Evolutionary conservation across 2,113 vertebrate species (phyloP).

Genomic region (Chamaetylas fuelleborni): DNA sequence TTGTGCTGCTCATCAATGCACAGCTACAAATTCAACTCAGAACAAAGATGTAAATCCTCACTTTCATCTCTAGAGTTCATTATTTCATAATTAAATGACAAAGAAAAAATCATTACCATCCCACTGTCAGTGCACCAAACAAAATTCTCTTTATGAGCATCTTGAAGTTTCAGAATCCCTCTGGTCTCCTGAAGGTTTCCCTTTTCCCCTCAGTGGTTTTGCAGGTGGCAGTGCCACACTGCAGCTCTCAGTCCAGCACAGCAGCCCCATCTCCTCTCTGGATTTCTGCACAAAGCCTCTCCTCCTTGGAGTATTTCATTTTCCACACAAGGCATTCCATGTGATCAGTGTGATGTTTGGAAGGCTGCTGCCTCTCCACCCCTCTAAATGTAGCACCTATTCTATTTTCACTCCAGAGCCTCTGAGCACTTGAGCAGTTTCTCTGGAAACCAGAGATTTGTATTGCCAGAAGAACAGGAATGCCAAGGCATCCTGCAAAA

Average conservation of each 20-base stretch:
- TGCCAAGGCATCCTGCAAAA: slow-evolving; percentile 11
- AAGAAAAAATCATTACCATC: background rate
- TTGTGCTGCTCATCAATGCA: background rate
- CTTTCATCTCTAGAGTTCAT: background rate
- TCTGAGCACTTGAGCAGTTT: slow-evolving; percentile 20
- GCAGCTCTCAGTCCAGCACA: background rate
- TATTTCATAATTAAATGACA: background rate
- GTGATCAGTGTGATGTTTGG: background rate
- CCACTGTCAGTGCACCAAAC: background rate
- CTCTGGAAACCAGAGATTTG: slow-evolving; percentile 41
- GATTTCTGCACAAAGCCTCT: background rate
- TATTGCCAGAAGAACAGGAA: background rate
- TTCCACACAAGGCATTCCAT: background rate
- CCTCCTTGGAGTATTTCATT: background rate
- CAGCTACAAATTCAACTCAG: background rate
- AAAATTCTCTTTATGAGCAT: too few relatives aligned
- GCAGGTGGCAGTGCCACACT: background rate
- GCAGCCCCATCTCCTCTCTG: background rate
- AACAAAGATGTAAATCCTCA: background rate
- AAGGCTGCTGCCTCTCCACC: background rate
- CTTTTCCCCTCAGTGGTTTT: background rate
- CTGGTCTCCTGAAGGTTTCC: background rate
- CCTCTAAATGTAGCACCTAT: background rate
- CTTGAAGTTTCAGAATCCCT: background rate
- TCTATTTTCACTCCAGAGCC: slow-evolving; percentile 38